Percentiles rank a stretch among this genome's conserved stretches.
Conservation (phyloP, 2,113 vertebrate species). For the Propithecus coquereli region DNA sequence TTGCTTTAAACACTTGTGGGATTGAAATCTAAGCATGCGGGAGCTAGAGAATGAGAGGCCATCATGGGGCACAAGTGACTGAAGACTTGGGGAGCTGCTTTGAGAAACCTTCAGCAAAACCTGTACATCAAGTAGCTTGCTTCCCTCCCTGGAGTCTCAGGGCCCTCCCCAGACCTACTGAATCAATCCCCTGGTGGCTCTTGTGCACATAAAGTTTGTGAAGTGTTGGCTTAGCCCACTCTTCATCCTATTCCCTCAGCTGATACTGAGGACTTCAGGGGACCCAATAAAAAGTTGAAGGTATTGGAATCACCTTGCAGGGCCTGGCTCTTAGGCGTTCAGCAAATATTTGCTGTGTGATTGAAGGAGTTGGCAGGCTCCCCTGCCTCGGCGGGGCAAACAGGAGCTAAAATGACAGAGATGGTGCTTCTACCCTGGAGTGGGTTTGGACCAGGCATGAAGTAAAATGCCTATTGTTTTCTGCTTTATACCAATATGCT, state of each 20-base stretch:
- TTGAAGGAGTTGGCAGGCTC: neutral
- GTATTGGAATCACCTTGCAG: neutral
- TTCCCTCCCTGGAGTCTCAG: neutral
- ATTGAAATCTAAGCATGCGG: neutral
- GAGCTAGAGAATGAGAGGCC: neutral
- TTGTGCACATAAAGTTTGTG: neutral
- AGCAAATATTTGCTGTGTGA: slow-evolving; percentile 67
- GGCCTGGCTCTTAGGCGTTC: slow-evolving; percentile 34
- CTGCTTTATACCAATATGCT: neutral
- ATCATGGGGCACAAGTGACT: neutral
- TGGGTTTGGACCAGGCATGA: neutral
- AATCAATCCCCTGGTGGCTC: neutral
- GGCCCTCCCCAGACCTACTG: neutral
- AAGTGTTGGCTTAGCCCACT: neutral
- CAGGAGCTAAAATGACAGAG: neutral
- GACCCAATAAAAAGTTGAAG: neutral
- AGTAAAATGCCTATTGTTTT: neutral
- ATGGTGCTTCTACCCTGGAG: neutral
- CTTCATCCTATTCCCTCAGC: neutral
- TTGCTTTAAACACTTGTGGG: neutral
- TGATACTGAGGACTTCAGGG: neutral
- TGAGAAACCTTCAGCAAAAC: neutral
- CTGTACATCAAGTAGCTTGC: neutral
- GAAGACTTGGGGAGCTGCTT: neutral
- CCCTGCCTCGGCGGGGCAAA: neutral